Evolutionary conservation across 2,797 vertebrate species (phyloP).

Genomic region (Phoxinus dragarum): DNA sequence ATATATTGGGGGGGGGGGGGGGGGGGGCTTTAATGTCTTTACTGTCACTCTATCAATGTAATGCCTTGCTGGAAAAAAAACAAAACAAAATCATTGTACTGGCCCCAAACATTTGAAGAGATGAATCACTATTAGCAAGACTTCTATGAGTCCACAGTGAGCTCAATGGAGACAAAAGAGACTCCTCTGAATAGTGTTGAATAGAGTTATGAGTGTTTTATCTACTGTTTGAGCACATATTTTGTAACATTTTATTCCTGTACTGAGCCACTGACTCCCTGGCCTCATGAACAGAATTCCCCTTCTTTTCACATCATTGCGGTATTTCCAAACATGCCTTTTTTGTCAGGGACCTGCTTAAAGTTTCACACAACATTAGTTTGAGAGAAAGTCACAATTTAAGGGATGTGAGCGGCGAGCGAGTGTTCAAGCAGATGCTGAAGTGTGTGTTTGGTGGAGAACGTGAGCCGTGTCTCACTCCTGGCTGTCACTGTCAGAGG

Average conservation of each 20-base stretch:
- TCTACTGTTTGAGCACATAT: not conserved
- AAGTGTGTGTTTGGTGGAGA: not conserved
- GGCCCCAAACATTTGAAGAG: not conserved
- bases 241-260: not conserved
- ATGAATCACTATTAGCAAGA: not conserved
- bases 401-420: constrained; percentile 1
- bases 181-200: not conserved
- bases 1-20: too few relatives aligned
- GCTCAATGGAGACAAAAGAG: not conserved
- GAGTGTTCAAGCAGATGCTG: constrained; percentile 28
- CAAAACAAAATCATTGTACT: too few relatives aligned
- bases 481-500: constrained; percentile 38
- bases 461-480: constrained; percentile 2
- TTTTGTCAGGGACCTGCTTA: constrained; percentile 32
- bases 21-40: too few relatives aligned
- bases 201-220: not conserved
- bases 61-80: not conserved
- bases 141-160: not conserved
- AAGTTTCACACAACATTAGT: constrained; percentile 31
- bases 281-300: not conserved
- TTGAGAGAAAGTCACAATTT: constrained; percentile 28
- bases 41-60: not conserved
- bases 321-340: constrained; percentile 16
- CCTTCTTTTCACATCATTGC: not conserved
- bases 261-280: not conserved